Evolutionary conservation across 2,888 invertebrate species (phyloP).

Genomic region (Torymus tubicola): DNA sequence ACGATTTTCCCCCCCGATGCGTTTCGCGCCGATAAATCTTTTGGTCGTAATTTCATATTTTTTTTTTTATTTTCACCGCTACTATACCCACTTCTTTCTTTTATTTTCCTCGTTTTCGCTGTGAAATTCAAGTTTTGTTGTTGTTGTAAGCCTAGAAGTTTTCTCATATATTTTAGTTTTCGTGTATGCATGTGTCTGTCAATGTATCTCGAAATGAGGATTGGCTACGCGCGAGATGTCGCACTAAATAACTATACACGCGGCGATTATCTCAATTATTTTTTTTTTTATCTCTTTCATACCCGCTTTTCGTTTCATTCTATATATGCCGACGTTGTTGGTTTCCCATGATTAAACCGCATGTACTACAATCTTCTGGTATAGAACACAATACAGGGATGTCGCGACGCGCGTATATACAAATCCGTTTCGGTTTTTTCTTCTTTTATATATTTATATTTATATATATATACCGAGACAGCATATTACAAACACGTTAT

Average conservation of each 20-base stretch:
- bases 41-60: slow-evolving; percentile 1
- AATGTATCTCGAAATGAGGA: slow-evolving; percentile 38
- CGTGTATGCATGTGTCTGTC: no score
- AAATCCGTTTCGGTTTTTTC: no score
- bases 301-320: neutral
- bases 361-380: neutral
- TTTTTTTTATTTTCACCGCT: slow-evolving; percentile 3
- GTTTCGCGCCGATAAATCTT: slow-evolving; percentile 2
- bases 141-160: slow-evolving; percentile 42
- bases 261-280: neutral
- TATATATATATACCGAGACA: no score
- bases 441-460: no score
- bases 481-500: slow-evolving; percentile 45
- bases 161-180: no score
- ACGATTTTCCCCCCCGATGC: neutral
- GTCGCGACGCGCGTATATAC: no score
- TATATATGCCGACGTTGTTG: no score
- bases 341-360: neutral
- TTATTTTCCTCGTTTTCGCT: slow-evolving; percentile 2
- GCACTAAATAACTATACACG: slow-evolving; percentile 38
- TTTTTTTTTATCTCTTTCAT: slow-evolving; percentile 12
- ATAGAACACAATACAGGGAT: no score
- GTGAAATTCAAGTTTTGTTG: slow-evolving; percentile 34
- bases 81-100: slow-evolving; percentile 48
- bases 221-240: slow-evolving; percentile 43